phyloP scores from a whole-genome alignment of 2,113 vertebrate species.

The Anoplopoma fimbria region DNA sequence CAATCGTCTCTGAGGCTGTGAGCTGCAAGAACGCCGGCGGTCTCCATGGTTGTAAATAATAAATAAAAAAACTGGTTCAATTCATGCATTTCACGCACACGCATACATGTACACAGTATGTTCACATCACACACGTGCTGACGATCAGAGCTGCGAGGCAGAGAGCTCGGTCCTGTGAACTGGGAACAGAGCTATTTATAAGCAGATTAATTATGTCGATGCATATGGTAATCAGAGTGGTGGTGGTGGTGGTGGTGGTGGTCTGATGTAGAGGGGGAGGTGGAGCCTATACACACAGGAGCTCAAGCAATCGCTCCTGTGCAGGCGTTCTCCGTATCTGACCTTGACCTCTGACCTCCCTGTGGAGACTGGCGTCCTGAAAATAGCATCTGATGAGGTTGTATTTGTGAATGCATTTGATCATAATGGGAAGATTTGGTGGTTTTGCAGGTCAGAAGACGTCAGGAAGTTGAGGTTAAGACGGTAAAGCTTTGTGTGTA shows the following conservation, averaged over 20 bases:
- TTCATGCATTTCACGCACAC: not conserved
- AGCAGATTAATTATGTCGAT: slow-evolving; percentile 76
- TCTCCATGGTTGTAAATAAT: not conserved
- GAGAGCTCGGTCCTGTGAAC: slow-evolving; percentile 48
- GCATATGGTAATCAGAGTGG: slow-evolving; percentile 76
- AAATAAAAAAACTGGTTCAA: not conserved
- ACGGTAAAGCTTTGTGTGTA: no score
- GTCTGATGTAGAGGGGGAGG: slow-evolving; percentile 36
- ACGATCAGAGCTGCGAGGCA: slow-evolving; percentile 40
- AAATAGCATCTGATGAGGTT: not conserved
- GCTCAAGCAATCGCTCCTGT: not conserved
- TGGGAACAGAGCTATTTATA: slow-evolving; percentile 74
- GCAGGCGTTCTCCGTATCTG: not conserved
- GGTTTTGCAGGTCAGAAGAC: not conserved
- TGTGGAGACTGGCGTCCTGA: not conserved
- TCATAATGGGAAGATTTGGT: not conserved
- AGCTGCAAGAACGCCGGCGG: not conserved
- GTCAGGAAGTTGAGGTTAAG: not conserved
- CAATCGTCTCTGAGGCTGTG: no score
- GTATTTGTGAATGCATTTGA: not conserved
- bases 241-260: slow-evolving; percentile 35
- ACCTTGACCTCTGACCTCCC: slow-evolving; percentile 35
- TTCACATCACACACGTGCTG: slow-evolving; percentile 4
- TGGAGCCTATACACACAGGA: slow-evolving; percentile 7
- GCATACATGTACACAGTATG: not conserved